Evolutionary conservation across 2,113 vertebrate genomes (phyloP), one percentile per base, ranked within the genome.

Genomic region (Protobothrops mucrosquamatus): DNA sequence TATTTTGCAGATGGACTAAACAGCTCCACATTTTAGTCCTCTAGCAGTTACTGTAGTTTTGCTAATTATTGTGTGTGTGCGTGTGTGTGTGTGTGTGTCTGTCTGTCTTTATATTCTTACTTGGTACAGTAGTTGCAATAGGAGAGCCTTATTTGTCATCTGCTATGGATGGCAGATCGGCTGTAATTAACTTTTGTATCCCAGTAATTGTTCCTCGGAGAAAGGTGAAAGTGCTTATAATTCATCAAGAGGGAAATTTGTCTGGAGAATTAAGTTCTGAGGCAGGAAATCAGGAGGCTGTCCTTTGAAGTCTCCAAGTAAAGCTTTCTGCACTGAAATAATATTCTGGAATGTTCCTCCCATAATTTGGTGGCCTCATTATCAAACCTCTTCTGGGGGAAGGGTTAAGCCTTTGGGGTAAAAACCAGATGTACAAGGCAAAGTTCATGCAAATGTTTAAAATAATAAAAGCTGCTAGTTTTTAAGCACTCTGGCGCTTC

Each of bases 181-280:
- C 93, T 93, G 93, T 96, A 96, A 96, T 96, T 96, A 97, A 96
- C 96, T 95, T 96, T 87, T 91, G 89, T 93, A 52, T 0, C 3
- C 94, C 94, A 91, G 89, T 54, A 93, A 88, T 95, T 85, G 95
- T 92, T 95, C 95, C 92, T 96, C 20, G 88, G 94, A 91, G 92
- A 94, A 92, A 93, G 92, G 95, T 96, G 96, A 95, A 95, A 95
- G 69, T 3, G 4, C 29, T 92, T 95, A 94, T 87, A 91, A 29
- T 94, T 5, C 86, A 85, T 54, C 39, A 91, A 24, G 91, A 0
- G n/a, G 92, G 86, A 92, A 34, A 0, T 15, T 91, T 91, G 87
- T 52, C 64, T 95, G 93, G 91, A 85, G 74, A 85, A 18, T 85
- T 0, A 0, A 93, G 24, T 88, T 81, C 89, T 11, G 87, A 90